These are phyloP conservation scores for Aegotheles bennettii DNA, from an alignment of 2,113 vertebrate species.

Conservation along the genomic window DNA sequence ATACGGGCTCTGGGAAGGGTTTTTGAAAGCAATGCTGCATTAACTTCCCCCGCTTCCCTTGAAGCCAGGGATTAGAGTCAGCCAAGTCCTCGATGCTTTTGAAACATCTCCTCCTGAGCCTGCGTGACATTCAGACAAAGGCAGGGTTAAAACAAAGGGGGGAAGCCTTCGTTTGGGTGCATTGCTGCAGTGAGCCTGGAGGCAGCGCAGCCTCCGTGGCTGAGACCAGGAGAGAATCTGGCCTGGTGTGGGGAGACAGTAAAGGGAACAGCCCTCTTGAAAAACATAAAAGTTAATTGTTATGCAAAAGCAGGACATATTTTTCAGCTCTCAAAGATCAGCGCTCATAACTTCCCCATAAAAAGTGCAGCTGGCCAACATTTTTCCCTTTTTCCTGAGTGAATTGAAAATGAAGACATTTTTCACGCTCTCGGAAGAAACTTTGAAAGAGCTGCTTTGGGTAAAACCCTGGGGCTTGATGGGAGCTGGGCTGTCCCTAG, in stretches of 20 bases:
- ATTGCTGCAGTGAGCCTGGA: background rate
- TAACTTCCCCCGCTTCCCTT: background rate
- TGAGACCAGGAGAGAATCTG: background rate
- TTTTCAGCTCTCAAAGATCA: background rate
- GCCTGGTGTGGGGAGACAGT: background rate
- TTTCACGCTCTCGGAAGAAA: background rate
- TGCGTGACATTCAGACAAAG: background rate
- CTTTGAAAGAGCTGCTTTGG: background rate
- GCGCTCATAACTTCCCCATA: background rate
- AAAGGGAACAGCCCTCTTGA: background rate
- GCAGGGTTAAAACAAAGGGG: background rate
- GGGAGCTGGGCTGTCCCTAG: background rate
- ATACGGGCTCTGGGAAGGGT: fast-evolving
- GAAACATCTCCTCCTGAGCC: background rate
- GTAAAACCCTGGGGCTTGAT: fast-evolving
- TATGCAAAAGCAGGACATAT: background rate
- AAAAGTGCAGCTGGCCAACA: background rate
- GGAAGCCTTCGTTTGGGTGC: background rate
- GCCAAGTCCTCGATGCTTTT: background rate
- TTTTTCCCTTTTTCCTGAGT: background rate
- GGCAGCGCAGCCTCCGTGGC: fast-evolving
- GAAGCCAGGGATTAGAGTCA: background rate
- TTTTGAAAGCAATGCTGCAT: background rate
- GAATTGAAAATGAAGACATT: background rate
- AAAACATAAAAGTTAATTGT: background rate